Evolutionary conservation across 2,113 vertebrate species (phyloP).

Genomic region (Brachyhypopomus gauderio): DNA sequence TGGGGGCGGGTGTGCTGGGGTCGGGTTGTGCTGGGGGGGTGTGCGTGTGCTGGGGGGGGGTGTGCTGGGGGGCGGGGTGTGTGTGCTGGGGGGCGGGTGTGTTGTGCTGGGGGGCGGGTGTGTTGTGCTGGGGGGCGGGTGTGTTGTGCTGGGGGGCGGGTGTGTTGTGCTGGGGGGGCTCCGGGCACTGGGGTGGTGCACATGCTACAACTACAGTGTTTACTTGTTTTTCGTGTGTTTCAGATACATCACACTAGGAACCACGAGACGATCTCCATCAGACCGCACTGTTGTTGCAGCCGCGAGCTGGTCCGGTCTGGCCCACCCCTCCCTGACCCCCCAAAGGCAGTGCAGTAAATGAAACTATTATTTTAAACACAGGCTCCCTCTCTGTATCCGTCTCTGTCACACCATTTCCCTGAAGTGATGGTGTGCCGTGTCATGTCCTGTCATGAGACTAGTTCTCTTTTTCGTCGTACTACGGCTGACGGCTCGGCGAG

Average conservation of each 20-base stretch:
- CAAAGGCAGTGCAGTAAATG: constrained; percentile 28
- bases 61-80: too few relatives aligned
- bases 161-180: too few relatives aligned
- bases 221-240: background rate
- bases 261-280: background rate
- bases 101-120: too few relatives aligned
- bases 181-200: background rate
- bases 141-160: too few relatives aligned
- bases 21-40: too few relatives aligned
- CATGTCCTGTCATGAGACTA: background rate
- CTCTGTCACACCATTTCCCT: background rate
- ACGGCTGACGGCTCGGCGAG: background rate
- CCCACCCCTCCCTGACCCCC: constrained; percentile 11
- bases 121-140: too few relatives aligned
- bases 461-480: constrained; percentile 5
- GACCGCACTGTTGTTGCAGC: too few relatives aligned
- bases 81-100: too few relatives aligned
- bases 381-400: background rate
- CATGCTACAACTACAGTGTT: background rate
- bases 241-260: background rate
- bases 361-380: constrained; percentile 36
- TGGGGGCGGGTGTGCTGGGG: too few relatives aligned
- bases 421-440: background rate
- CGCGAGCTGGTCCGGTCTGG: background rate
- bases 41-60: too few relatives aligned